Base-by-base conservation (phyloP, 2,888 invertebrate species). In the Nomada fucata region DNA sequence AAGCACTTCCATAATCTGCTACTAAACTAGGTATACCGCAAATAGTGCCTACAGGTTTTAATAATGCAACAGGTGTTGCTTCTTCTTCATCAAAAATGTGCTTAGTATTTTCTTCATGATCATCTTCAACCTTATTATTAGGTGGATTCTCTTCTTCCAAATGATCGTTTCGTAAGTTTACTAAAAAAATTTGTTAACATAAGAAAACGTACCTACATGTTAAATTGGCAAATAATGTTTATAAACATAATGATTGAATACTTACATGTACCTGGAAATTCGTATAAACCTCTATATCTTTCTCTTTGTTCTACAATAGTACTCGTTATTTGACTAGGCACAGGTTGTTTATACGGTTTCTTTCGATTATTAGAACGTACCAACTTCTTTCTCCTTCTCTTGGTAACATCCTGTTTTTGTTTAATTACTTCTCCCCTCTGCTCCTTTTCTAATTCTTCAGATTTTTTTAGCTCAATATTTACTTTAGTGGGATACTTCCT, bases 361-460 rank as follows among this genome's bases (percentile, higher is more conserved):
- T 87, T 91, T 75, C 79, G 86, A 91, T 84, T 92, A 92, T 64
- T 94, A 94, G 88, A 95, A 95, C 77, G 94, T 92, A 11, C 92
- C 91, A 84, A 55, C 65, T 74, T 80, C 59, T 64, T 84, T 69
- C 73, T 88, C 63, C 71, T 83, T 60, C 52, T 63, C 52, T 44
- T 55, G 26, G 59, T n/a, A 64, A 73, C n/a, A 65, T 71, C 60
- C 74, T 61, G 67, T 92, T 94, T 82, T 93, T 95, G 94, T 91
- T 89, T 86, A 47, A 97, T 95, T 90, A 96, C 95, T 94, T 98
- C 97, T 36, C 98, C 98, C 81, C 97, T 95, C 82, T 96, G 95
- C 71, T 95, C 90, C 91, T 96, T 96, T 90, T 97, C 97, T 81
- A 95, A 95, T 50, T 95, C 94, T 82, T 95, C 95, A 53, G 96